Percentiles rank a stretch among this genome's conserved stretches.
Evolutionary conservation across 2,888 invertebrate genomes (phyloP).

Genomic region (Apodemia hepburni): DNA sequence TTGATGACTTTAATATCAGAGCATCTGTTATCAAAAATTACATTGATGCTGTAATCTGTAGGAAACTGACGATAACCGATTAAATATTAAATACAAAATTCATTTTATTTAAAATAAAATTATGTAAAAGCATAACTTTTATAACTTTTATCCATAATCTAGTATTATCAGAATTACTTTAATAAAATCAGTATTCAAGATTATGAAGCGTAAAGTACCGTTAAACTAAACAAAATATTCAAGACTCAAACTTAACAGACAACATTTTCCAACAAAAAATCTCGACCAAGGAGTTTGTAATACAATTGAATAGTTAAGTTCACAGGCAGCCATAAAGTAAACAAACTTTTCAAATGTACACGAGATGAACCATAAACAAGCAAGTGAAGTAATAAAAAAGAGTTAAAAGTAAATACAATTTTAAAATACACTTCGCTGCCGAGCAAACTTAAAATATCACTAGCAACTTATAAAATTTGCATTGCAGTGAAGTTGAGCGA

Average conservation of each 20-base stretch:
- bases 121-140: too few species aligned
- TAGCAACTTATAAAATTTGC: slow-evolving; percentile 10
- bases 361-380: slow-evolving; percentile 15
- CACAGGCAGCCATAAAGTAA: not conserved
- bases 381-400: slow-evolving; percentile 13
- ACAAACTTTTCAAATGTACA: slow-evolving; percentile 12
- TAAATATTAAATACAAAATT: too few species aligned
- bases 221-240: not conserved
- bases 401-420: slow-evolving; percentile 3
- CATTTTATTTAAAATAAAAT: too few species aligned
- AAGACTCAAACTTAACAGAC: not conserved
- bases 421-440: slow-evolving; percentile 3
- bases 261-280: not conserved
- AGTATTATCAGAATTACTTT: too few species aligned
- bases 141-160: too few species aligned
- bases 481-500: slow-evolving; percentile 13
- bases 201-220: not conserved
- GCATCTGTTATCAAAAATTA: too few species aligned
- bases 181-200: too few species aligned
- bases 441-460: slow-evolving; percentile 13
- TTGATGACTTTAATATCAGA: too few species aligned
- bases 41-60: too few species aligned
- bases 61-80: too few species aligned
- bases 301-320: slow-evolving; percentile 7
- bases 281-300: not conserved